Evolutionary conservation across 2,888 invertebrate species (phyloP), one percentile per base, ranked within the genome.

Genomic region (Bombylius discolor): DNA sequence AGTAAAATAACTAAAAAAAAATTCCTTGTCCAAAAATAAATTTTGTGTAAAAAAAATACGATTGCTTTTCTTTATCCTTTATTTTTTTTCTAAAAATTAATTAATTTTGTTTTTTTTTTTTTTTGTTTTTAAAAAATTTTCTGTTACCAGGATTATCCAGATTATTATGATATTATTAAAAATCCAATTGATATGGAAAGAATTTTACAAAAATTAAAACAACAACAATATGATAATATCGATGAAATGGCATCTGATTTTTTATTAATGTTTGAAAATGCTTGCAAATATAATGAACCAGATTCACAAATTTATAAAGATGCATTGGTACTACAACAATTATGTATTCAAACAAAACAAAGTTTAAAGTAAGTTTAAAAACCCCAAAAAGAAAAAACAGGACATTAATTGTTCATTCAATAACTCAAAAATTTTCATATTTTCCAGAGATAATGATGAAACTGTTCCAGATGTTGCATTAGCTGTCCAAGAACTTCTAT

Each of bases 241-340:
- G 94, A 94, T 62, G 94, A 95, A 61, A 73, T 97, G 53, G 87
- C 90, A 0, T 81, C 86, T 0, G 97, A 97, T 74, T 87, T 97
- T 64, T 81, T 89, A 64, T 76, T 93, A 51, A 95, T 97, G 93
- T 89, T 95, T 64, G 93, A 93, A 66, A 97, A 97, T 70, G 96
- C 97, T 1, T 96, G 94, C 77, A 94, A 92, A 69, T 97, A 93
- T 69, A 97, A 97, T 70, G 97, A 97, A 68, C 96, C 97, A 0
- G 96, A 96, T 68, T 96, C 96, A 0, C 91, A 93, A 73, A 93
- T 97, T 61, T 97, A 96, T 70, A 96, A 96, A 76, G 97, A 98
- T 73, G 95, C 97, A 0, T 77, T 98, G 63, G 86, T 92, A 33
- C 74, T 99, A 65, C 97, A 98, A 74, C 80, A 93, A 61, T 81